Base-by-base conservation (phyloP, 2,797 vertebrate genomes). In the Helicolenus hilgendorfi region DNA sequence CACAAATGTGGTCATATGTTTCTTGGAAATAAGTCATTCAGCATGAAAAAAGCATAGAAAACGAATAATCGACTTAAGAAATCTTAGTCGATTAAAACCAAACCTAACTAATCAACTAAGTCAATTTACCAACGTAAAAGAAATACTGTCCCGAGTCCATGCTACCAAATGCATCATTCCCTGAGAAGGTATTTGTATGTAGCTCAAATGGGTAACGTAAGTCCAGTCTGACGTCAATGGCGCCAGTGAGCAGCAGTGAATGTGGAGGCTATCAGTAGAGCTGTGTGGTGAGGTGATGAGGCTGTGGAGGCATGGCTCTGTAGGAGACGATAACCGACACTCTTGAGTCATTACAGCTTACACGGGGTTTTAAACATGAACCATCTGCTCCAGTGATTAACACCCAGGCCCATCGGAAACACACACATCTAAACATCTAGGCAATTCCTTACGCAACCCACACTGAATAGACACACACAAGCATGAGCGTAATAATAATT, bases 311-410 rank as follows among this genome's bases (percentile, higher is more conserved):
- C 83, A 84, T 65, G 89, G 79, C 86, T 89, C 72, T 81, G 84
- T 13, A 67, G 22, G 58, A 80, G 87, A 91, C 83, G 93, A 92
- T 91, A 94, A 91, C 92, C 11, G 72, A 89, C 85, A 92, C 91
- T 86, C 92, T 84, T 93, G 94, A 95, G 91, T 95, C 94, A 94
- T 89, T 92, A 79, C 91, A 88, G 94, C 94, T 95, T 96, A 96
- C 88, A 84, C 85, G 26, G 91, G 93, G 90, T 87, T 95, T 96
- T 93, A 94, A 94, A 95, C 94, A 93, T 88, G 86, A 94, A 93
- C 91, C 96, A 96, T 96, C 96, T 96, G 96, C 87, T 94, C 83
- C 58, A 84, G 85, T 89, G 94, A 96, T 96, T 94, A 95, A 95
- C 94, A 91, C 89, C 88, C 77, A 71, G 72, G 86, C 69, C 79